Evolutionary conservation across 2,888 invertebrate genomes (phyloP), one percentile per base, ranked within the genome.

Genomic region (Scaptomyza cyrtandrae): DNA sequence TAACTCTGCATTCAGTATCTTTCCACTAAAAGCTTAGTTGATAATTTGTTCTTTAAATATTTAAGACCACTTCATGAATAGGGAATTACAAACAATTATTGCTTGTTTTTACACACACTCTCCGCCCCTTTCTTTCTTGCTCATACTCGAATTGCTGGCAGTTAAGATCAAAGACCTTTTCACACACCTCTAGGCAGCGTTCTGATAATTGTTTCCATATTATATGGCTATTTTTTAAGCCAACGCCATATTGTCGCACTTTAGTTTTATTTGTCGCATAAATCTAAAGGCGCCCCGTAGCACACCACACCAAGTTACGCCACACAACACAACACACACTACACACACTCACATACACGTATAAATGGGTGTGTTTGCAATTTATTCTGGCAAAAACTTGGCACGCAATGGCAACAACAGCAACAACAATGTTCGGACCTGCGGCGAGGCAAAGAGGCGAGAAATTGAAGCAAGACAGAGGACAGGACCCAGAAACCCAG

Each of bases 251-350:
- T 87, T 85, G 89, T 87, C 89, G 82, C 85, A 87, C 86, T 84
- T 89, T 78, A 81, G 81, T 89, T 89, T 89, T 89, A 85, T 89
- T 89, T 85, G 88, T 60, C 70, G 79, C 89, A 85, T 85, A 85
- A 85, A 85, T 85, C 85, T 78, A 73, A 55, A 54, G 75, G 78
- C 68, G 50, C 61, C 61, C 61, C 78, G 45, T 56, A 70, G 65
- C 74, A 62, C 44, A 55, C 72, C 39, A 50, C 16, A 44, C 54
- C 49, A 65, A 31, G 5, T 3, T 3, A 24, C 1, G 5, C 24
- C 24, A 24, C 24, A 3, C 3, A 1, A 24, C 24, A 24, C 24
- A 24, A 24, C 24, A 24, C 24, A 24, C 33, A 14, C 49, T 48
- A 53, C 33, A 56, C 59, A 71, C 43, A 59, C 19, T 46, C 50